Conservation (phyloP, 2,888 invertebrate genomes). For the Blomia tropicalis region DNA sequence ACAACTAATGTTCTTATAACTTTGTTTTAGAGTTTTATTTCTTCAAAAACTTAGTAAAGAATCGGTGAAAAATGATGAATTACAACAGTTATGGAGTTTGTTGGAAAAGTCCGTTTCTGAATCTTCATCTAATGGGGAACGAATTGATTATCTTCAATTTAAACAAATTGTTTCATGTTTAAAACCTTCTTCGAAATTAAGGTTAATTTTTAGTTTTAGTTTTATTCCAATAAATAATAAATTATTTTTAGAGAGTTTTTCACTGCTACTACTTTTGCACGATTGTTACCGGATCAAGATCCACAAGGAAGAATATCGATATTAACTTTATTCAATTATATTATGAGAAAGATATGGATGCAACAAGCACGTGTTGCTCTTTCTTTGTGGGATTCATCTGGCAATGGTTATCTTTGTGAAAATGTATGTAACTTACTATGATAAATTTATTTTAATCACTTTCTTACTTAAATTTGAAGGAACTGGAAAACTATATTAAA, state of each 20-base stretch:
- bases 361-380: slow-evolving; percentile 85
- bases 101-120: slow-evolving; percentile 20
- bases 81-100: slow-evolving; percentile 37
- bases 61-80: slow-evolving; percentile 66
- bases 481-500: slow-evolving; percentile 81
- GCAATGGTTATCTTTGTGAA: slow-evolving; percentile 73
- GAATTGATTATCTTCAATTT: slow-evolving; percentile 22
- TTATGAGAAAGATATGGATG: slow-evolving; percentile 85
- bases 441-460: not conserved
- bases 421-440: slow-evolving; percentile 42
- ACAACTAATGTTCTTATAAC: no score
- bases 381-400: slow-evolving; percentile 77
- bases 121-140: not conserved
- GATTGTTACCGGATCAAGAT: slow-evolving; percentile 48
- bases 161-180: slow-evolving; percentile 18
- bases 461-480: slow-evolving; percentile 44
- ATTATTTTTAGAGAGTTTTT: slow-evolving; percentile 44
- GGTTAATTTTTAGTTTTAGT: slow-evolving; percentile 21
- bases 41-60: slow-evolving; percentile 67
- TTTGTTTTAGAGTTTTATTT: slow-evolving; percentile 50
- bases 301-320: slow-evolving; percentile 71
- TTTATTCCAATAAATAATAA: not conserved
- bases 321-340: slow-evolving; percentile 78
- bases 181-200: slow-evolving; percentile 18
- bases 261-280: slow-evolving; percentile 68